phyloP scores from a whole-genome alignment of 2,797 vertebrate species.

The Podarcis siculus region DNA sequence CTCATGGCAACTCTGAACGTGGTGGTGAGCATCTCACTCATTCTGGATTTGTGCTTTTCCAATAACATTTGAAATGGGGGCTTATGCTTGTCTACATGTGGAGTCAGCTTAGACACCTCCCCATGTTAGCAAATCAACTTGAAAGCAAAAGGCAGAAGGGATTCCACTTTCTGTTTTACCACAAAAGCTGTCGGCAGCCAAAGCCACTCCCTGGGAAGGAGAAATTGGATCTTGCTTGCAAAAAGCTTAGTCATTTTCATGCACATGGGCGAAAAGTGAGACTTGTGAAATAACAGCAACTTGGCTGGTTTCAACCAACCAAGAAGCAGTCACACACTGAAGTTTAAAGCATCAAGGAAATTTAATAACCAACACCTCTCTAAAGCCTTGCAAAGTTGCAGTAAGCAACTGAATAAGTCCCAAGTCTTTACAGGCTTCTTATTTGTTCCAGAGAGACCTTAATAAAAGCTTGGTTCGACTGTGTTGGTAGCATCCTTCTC shows the following conservation, averaged over 20 bases:
- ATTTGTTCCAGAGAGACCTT: neutral
- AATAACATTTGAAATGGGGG: neutral
- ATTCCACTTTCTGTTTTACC: neutral
- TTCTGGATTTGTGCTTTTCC: neutral
- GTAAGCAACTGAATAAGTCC: neutral
- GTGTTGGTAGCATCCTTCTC: neutral
- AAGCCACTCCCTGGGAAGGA: neutral
- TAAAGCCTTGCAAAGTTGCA: neutral
- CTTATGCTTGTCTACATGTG: neutral
- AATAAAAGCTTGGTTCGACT: neutral
- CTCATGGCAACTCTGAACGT: neutral
- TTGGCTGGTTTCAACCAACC: neutral
- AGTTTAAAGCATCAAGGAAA: neutral
- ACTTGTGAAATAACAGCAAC: neutral
- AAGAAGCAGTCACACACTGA: neutral
- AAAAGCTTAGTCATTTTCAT: constrained; percentile 8
- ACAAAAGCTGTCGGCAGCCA: neutral
- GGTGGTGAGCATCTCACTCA: no score
- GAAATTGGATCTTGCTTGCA: neutral
- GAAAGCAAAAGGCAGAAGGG: neutral
- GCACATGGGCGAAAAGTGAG: neutral
- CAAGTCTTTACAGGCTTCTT: neutral
- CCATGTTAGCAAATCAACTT: neutral
- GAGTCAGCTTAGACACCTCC: neutral
- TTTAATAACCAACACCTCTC: neutral